These are phyloP conservation scores for Hypanus sabinus DNA, from an alignment of 2,113 vertebrate genomes.

Conservation along the genomic window DNA sequence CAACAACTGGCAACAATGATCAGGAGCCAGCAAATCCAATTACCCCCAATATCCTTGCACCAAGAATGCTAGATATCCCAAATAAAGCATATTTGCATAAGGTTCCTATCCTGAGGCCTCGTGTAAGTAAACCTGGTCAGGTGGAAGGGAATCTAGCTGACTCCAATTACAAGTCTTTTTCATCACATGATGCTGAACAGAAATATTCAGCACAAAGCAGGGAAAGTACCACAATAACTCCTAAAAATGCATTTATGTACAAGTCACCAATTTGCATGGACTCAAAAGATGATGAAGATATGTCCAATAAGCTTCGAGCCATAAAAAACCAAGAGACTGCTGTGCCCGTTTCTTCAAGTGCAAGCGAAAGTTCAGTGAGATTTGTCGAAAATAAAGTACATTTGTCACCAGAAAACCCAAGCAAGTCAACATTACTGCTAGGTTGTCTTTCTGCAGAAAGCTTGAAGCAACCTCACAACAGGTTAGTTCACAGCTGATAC, in stretches of 20 bases:
- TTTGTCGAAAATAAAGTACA: background rate
- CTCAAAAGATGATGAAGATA: background rate
- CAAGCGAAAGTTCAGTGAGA: too few relatives aligned
- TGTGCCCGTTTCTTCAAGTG: background rate
- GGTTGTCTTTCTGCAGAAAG: background rate
- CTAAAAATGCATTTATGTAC: too few relatives aligned
- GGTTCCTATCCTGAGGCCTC: constrained; percentile 61
- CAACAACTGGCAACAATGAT: constrained; percentile 51
- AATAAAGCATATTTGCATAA: constrained; percentile 67
- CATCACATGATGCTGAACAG: background rate
- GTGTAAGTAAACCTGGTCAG: background rate
- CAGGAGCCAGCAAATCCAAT: constrained; percentile 47
- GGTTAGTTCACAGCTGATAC: background rate
- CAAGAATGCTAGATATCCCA: constrained; percentile 42
- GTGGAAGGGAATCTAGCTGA: background rate
- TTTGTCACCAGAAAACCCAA: background rate
- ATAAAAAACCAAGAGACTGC: background rate
- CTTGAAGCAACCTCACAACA: background rate
- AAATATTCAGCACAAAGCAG: background rate
- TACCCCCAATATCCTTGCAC: constrained; percentile 44
- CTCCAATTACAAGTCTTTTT: background rate
- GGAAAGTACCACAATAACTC: background rate
- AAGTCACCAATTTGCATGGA: background rate
- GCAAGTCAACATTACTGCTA: background rate
- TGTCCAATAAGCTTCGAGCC: too few relatives aligned